phyloP scores from a whole-genome alignment of 2,113 vertebrate species.

The Motacilla alba region DNA sequence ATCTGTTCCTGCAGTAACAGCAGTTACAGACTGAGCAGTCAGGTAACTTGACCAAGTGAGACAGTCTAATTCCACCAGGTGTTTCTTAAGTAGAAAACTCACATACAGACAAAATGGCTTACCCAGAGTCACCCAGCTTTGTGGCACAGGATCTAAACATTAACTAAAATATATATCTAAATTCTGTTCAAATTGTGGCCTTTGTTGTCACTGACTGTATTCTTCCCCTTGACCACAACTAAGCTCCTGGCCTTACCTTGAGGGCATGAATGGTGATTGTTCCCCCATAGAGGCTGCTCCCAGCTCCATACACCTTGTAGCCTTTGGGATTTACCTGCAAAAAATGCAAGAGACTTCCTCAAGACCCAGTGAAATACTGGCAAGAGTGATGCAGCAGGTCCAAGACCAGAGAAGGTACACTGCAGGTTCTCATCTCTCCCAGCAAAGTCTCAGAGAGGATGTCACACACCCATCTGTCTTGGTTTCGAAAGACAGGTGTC shows the following conservation, averaged over 20 bases:
- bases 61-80: background rate
- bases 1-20: background rate
- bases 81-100: background rate
- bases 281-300: slow-evolving; percentile 92
- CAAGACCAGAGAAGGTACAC: background rate
- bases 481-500: too few relatives aligned
- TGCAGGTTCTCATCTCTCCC: background rate
- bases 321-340: slow-evolving; percentile 95
- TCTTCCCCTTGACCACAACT: background rate
- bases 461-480: background rate
- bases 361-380: background rate
- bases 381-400: background rate
- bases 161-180: background rate
- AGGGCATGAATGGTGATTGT: slow-evolving; percentile 95
- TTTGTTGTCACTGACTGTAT: background rate
- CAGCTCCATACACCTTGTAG: slow-evolving; percentile 94
- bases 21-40: background rate
- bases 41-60: background rate
- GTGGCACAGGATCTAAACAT: background rate
- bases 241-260: slow-evolving; percentile 75
- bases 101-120: background rate
- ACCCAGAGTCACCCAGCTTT: background rate
- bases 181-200: background rate
- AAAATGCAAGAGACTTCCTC: background rate
- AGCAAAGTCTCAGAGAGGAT: background rate